These are phyloP conservation scores for Malthinus seriepunctatus DNA, from an alignment of 2,888 invertebrate species.

Conservation along the genomic window DNA sequence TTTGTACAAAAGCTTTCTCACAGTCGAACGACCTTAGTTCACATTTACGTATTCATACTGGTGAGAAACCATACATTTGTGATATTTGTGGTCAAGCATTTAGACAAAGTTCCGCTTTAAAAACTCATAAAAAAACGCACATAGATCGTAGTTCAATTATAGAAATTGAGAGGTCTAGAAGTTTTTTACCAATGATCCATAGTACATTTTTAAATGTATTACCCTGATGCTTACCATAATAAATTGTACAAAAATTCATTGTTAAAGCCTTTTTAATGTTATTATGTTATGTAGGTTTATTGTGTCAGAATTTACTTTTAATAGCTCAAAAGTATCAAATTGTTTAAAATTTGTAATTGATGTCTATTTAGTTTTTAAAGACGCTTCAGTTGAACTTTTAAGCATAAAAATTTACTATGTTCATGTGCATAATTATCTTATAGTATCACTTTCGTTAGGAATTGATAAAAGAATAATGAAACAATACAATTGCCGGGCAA, in stretches of 20 bases:
- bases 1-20: conserved; percentile 51
- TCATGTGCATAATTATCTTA: too few relatives aligned
- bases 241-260: too few relatives aligned
- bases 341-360: too few relatives aligned
- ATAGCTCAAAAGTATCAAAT: too few relatives aligned
- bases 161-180: conserved; percentile 14
- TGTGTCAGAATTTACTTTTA: too few relatives aligned
- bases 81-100: conserved; percentile 51
- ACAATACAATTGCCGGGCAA: conserved; percentile 88
- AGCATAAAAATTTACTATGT: too few relatives aligned
- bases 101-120: conserved; percentile 51
- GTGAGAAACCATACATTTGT: conserved; percentile 47
- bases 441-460: too few relatives aligned
- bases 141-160: conserved; percentile 14
- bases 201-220: conserved; percentile 19
- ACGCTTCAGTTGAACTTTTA: too few relatives aligned
- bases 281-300: too few relatives aligned
- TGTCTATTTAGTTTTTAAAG: too few relatives aligned
- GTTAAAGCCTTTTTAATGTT: too few relatives aligned
- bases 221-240: conserved; percentile 12
- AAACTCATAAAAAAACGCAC: conserved; percentile 51
- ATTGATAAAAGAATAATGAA: too few relatives aligned
- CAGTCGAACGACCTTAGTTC: conserved; percentile 51
- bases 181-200: conserved; percentile 17
- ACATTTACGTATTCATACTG: conserved; percentile 52